Conservation (phyloP, 2,113 vertebrate species). For the Mesocricetus auratus region DNA sequence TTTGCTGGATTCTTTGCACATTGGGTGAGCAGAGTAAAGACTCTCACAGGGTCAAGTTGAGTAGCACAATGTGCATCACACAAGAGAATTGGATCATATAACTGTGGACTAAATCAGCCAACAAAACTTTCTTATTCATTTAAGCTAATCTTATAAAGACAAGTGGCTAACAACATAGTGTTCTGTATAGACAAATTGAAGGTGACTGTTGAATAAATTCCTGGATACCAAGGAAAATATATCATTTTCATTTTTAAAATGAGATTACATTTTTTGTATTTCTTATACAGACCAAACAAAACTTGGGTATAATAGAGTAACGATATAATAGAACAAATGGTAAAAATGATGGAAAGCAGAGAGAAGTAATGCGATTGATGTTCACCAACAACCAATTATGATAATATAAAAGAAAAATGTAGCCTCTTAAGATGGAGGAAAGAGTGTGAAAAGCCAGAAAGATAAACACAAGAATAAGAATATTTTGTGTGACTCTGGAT, state of each 20-base stretch:
- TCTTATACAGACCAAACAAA: neutral
- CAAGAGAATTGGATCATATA: no score
- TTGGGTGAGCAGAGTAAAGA: no score
- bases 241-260: neutral
- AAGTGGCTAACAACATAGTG: no score
- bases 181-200: no score
- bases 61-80: no score
- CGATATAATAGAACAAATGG: neutral
- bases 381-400: neutral
- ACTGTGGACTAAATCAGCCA: no score
- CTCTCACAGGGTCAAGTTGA: no score
- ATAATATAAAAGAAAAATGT: neutral
- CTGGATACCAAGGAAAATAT: no score
- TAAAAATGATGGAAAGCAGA: neutral
- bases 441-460: neutral
- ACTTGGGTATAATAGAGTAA: neutral
- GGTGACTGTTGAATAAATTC: no score
- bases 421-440: neutral
- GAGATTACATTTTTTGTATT: neutral
- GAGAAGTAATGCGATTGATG: neutral
- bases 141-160: no score
- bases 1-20: no score
- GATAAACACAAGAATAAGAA: neutral
- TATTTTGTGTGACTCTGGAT: neutral
- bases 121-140: no score